Base-by-base conservation (phyloP, 2,888 invertebrate genomes). In the Tenthredo scrophulariae region DNA sequence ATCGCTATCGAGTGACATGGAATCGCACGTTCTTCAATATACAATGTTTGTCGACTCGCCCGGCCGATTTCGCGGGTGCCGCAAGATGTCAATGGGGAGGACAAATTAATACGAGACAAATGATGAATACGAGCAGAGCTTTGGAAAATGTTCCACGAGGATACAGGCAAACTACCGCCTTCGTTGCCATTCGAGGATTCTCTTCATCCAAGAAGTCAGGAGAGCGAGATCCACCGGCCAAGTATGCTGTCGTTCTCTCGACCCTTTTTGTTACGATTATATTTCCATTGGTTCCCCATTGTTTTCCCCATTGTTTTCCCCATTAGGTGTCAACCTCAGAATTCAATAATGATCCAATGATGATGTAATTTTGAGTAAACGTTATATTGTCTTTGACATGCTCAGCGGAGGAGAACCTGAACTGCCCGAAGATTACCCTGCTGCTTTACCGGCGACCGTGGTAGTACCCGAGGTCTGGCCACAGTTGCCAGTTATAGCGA, bases 391-490 rank as follows among this genome's bases (percentile, higher is more conserved):
- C 54, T 54, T n/a, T n/a, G 54, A 37, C 13, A 5, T 22, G 22
- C 74, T 54, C 33, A 85, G 85, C 33, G 85, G 40, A 22, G 85
- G 86, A 37, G 77, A 84, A 7, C 87, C 89, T 29, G 90, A 89
- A 50, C 89, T 88, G n/a, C 33, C 88, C 3, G 93, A 93, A 26
- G 94, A 93, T 67, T 93, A 93, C 89, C 90, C 93, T 58, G 93
- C 93, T 29, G 87, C 92, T 88, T 91, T 98, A 87, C 97, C 98
- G 77, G 98, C 98, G 0, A 97, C 98, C 0, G 97, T 98, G 75
- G 97, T 97, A 22, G 97, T 99, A 43, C 99, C 99, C 0, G 99
- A 99, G 93, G 97, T 97, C 13, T 99, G 98, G 97, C 99, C 99
- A 0, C 97, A 97, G 92, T 96, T 99, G 29, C 99, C 99, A 3